Evolutionary conservation across 2,888 invertebrate species (phyloP), one percentile per base, ranked within the genome.

Genomic region (Auanema sp.): DNA sequence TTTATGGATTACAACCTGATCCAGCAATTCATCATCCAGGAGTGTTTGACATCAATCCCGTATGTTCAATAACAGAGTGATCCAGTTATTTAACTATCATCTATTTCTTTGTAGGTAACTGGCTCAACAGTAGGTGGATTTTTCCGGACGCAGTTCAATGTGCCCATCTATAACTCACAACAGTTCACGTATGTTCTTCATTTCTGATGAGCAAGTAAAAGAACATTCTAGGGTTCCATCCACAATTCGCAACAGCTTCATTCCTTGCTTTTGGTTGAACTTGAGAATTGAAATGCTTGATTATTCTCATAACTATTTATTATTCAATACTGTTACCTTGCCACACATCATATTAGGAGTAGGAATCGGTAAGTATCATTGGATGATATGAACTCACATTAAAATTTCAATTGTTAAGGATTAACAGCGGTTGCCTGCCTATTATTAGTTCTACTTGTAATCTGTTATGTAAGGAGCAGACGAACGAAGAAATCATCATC

Each of bases 1-100:
- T 58, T 47, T 60, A 42, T 50, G 78, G 78, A 12, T 56, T 78
- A 10, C 21, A 63, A 2, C 76, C 77, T 5, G 57, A 68, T 42
- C 47, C 57, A 10, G 51, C 67, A 1, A 43, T 57, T 5, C 77
- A 78, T 61, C 49, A 65, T 18, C 67, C 71, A 3, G 77, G 74
- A 54, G 60, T 58, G 5, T 78, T 77, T 55, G 65, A 71, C 23
- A 76, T 78, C 14, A 73, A 78, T 44, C 77, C 77, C 40, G 72
- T 71, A 60, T 33, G 64, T 23, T 24, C 11, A n/a, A 10, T 21
- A 2, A 14, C 16, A n/a, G 24, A 2, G 10, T 16, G 1, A 8
- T 12, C 11, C n/a, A n/a, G 6, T 41, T 55, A n/a, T n/a, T n/a
- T n/a, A n/a, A n/a, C n/a, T n/a, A n/a, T n/a, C n/a, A n/a, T n/a